Percentiles rank a stretch among this genome's conserved stretches.
phyloP scores from a whole-genome alignment of 2,113 vertebrate genomes.

The Halcyon malimbica region DNA sequence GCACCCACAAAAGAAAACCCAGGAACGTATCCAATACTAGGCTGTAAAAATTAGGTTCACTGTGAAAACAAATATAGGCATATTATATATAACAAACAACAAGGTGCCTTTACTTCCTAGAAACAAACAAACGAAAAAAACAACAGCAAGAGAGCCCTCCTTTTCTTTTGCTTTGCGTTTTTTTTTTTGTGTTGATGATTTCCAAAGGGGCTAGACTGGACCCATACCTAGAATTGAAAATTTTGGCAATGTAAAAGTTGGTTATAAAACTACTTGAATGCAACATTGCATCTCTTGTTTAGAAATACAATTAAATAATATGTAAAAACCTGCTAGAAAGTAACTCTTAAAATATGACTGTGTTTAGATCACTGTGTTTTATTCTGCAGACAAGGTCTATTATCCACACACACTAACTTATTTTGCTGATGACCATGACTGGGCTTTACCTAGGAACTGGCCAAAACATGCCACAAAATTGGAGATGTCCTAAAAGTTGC shows the following conservation, averaged over 20 bases:
- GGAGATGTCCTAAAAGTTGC: slow-evolving; percentile 61
- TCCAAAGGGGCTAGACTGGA: not conserved
- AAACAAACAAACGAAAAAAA: not conserved
- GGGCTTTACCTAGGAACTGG: slow-evolving; percentile 59
- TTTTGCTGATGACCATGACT: slow-evolving; percentile 20
- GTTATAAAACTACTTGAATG: slow-evolving; percentile 51
- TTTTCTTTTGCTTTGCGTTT: not conserved
- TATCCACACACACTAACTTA: not conserved
- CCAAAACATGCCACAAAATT: slow-evolving; percentile 56
- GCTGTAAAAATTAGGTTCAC: not conserved
- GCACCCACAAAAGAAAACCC: too few species aligned
- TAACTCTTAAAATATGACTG: not conserved
- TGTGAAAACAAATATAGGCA: not conserved
- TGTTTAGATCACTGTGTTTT: slow-evolving; percentile 18
- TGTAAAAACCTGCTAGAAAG: slow-evolving; percentile 24
- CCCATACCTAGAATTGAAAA: slow-evolving; percentile 45
- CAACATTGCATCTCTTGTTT: slow-evolving; percentile 46
- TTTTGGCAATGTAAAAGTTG: slow-evolving; percentile 23
- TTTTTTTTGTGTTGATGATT: not conserved
- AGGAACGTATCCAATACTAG: not conserved
- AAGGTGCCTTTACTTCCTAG: not conserved
- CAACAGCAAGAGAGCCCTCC: not conserved
- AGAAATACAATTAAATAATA: slow-evolving; percentile 50
- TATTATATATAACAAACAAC: not conserved
- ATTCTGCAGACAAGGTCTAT: slow-evolving; percentile 26